Conservation (phyloP, 2,888 invertebrate species). For the Silvanus unidentatus region DNA sequence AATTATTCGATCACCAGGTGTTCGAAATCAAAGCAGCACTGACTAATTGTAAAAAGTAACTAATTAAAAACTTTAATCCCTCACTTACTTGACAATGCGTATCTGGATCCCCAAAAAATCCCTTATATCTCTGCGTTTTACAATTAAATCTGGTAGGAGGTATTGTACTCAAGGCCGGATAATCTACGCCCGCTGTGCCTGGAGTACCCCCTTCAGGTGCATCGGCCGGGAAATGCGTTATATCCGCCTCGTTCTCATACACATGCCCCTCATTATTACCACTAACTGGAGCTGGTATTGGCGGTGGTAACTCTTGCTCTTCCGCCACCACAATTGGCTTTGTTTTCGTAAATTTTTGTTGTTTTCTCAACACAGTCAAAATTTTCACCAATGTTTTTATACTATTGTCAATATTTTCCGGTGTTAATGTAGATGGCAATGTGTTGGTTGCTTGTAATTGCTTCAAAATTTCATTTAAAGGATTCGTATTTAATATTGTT, state of each 20-base stretch:
- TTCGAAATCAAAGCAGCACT: too few species aligned
- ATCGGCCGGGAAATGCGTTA: slow-evolving; percentile 43
- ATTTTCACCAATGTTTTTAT: slow-evolving; percentile 72
- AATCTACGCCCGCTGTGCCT: slow-evolving; percentile 70
- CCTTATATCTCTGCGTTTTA: slow-evolving; percentile 80
- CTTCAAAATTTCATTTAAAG: slow-evolving; percentile 57
- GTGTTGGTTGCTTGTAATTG: slow-evolving; percentile 68
- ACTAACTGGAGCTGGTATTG: not conserved
- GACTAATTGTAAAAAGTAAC: too few species aligned
- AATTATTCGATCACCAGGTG: too few species aligned
- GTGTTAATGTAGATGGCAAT: slow-evolving; percentile 68
- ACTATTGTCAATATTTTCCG: slow-evolving; percentile 72
- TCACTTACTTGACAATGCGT: slow-evolving; percentile 78
- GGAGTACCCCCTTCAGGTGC: slow-evolving; percentile 57
- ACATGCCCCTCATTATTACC: slow-evolving; percentile 13
- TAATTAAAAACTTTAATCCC: too few species aligned
- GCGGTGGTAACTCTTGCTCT: not conserved
- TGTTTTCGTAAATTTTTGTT: slow-evolving; percentile 39
- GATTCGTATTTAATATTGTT: slow-evolving; percentile 31
- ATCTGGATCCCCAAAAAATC: slow-evolving; percentile 84
- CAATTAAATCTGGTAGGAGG: slow-evolving; percentile 75
- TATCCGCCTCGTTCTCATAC: slow-evolving; percentile 17
- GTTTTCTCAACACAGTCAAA: slow-evolving; percentile 60
- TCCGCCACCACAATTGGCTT: slow-evolving; percentile 42
- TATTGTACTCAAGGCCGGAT: slow-evolving; percentile 69